Conservation (phyloP, 2,888 invertebrate genomes). For the Ecliptopera silaceata region DNA sequence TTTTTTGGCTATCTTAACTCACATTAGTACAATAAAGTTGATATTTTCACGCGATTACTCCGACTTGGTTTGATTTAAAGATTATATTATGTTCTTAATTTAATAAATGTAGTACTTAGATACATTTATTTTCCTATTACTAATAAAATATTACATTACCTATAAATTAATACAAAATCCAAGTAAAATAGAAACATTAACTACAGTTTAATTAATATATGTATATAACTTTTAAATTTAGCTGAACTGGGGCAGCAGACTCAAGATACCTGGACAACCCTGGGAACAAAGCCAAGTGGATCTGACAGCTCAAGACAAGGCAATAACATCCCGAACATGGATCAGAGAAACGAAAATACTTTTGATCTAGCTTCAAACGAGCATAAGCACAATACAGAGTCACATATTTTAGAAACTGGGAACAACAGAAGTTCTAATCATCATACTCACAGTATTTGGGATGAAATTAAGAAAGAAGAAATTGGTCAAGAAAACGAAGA, state of each 20-base stretch:
- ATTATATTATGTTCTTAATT: no score
- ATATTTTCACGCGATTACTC: no score
- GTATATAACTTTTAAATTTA: constrained; percentile 39
- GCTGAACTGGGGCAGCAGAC: constrained; percentile 39
- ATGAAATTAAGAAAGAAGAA: constrained; percentile 26
- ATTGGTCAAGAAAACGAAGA: constrained; percentile 20
- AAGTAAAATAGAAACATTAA: no score
- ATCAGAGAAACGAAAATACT: constrained; percentile 18
- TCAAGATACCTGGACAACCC: constrained; percentile 34
- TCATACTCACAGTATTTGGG: constrained; percentile 20
- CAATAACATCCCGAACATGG: constrained; percentile 7
- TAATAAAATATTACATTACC: no score
- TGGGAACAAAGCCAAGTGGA: constrained; percentile 22
- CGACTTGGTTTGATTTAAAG: no score
- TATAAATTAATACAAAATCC: no score
- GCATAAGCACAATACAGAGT: constrained; percentile 4
- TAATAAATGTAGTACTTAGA: no score
- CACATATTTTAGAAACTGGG: constrained; percentile 18
- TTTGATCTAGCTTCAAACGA: constrained; percentile 15
- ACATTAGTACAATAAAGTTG: no score
- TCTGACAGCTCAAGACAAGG: constrained; percentile 14
- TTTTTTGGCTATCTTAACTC: no score
- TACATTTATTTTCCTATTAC: no score
- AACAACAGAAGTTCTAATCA: constrained; percentile 14
- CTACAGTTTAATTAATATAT: no score